These are phyloP conservation scores for Pseudeuparius sepicola DNA, from an alignment of 2,888 invertebrate genomes.

Conservation along the genomic window DNA sequence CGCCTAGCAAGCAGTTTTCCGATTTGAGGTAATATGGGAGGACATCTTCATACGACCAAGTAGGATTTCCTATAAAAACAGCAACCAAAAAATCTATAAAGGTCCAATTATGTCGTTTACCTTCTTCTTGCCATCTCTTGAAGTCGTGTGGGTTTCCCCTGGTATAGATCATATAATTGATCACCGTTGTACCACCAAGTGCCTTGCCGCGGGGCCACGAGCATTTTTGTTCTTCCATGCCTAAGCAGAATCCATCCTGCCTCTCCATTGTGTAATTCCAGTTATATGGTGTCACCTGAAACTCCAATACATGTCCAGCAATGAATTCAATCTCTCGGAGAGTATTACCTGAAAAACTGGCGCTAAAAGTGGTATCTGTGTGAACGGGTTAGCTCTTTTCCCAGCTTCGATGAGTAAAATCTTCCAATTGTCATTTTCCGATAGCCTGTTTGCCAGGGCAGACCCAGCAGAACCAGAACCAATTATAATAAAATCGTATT, in stretches of 20 bases:
- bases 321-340: too few relatives aligned
- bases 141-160: conserved; percentile 55
- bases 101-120: conserved; percentile 9
- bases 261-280: conserved; percentile 6
- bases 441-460: conserved; percentile 22
- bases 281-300: conserved; percentile 4
- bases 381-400: conserved; percentile 36
- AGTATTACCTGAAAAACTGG: conserved; percentile 35
- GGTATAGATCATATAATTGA: conserved; percentile 45
- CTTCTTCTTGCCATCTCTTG: conserved; percentile 47
- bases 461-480: conserved; percentile 45
- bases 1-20: conserved; percentile 42
- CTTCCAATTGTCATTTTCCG: conserved; percentile 22
- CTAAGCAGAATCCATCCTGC: conserved; percentile 13
- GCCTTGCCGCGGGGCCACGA: conserved; percentile 46
- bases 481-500: conserved; percentile 31
- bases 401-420: conserved; percentile 31
- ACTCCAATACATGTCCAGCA: too few relatives aligned
- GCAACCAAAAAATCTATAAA: too few relatives aligned
- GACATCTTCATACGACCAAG: conserved; percentile 49
- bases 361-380: conserved; percentile 31
- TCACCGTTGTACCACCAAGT: conserved; percentile 41
- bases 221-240: conserved; percentile 22
- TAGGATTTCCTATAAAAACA: conserved; percentile 26
- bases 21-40: conserved; percentile 51